A percentile compares a stretch with the other conserved stretches of the same genome.
Conservation (phyloP, 2,888 invertebrate species). For the Agrochola lota region DNA sequence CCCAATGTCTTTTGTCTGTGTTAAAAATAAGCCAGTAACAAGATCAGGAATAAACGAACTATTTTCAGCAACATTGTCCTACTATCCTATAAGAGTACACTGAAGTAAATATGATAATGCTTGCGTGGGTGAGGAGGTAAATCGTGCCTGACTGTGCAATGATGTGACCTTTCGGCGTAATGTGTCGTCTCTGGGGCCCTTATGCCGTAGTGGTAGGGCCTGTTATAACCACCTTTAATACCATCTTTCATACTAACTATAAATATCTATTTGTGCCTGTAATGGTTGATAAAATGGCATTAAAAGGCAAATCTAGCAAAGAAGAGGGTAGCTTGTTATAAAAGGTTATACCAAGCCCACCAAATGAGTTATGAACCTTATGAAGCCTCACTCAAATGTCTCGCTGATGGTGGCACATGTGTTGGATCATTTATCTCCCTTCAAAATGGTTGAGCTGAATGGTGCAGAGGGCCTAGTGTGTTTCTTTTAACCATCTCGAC, state of each 20-base stretch:
- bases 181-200: constrained; percentile 4
- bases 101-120: constrained; percentile 47
- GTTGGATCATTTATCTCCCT: not conserved
- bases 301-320: no score
- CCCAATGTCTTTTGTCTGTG: not conserved
- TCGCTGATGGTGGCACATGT: not conserved
- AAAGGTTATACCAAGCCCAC: no score
- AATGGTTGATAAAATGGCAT: no score
- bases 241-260: not conserved
- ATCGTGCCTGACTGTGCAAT: constrained; percentile 27
- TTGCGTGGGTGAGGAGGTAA: constrained; percentile 24
- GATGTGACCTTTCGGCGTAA: constrained; percentile 25
- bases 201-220: not conserved
- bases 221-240: not conserved
- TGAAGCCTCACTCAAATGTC: not conserved
- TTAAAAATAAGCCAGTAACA: not conserved
- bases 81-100: not conserved
- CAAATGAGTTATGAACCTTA: no score
- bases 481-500: no score
- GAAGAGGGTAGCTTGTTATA: no score
- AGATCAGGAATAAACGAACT: constrained; percentile 7
- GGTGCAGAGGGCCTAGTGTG: not conserved
- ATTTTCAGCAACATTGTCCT: constrained; percentile 16
- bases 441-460: not conserved
- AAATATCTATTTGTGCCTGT: no score